phyloP scores from a whole-genome alignment of 2,113 vertebrate genomes.

The Podarcis muralis region DNA sequence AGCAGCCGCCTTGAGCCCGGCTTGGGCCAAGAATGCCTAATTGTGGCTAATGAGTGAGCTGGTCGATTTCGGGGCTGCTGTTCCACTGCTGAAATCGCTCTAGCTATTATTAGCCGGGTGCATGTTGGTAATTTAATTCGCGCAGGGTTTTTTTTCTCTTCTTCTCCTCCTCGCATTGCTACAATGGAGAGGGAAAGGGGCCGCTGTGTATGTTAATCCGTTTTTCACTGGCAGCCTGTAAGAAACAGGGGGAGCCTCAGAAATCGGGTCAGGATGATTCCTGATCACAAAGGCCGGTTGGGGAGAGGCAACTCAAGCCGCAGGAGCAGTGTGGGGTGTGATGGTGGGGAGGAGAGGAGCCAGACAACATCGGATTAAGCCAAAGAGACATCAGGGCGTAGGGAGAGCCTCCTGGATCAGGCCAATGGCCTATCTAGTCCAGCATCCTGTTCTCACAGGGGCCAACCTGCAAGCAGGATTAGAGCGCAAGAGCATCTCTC shows the following conservation, averaged over 20 bases:
- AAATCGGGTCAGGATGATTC: not conserved
- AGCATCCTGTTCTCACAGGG: too few relatives aligned
- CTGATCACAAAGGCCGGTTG: not conserved
- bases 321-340: not conserved
- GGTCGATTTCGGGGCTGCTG: not conserved
- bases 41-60: not conserved
- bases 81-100: not conserved
- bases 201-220: not conserved
- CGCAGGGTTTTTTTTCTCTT: not conserved
- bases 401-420: too few relatives aligned
- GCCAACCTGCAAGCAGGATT: too few relatives aligned
- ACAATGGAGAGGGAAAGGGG: not conserved
- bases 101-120: conserved; percentile 18
- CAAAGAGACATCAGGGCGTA: too few relatives aligned
- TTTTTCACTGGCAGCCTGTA: not conserved
- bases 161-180: not conserved
- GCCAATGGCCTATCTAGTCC: too few relatives aligned
- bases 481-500: too few relatives aligned
- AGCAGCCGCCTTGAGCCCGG: not conserved
- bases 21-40: not conserved
- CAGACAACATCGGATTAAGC: not conserved
- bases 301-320: not conserved
- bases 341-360: not conserved
- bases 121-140: conserved; percentile 16
- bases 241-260: not conserved